Conservation (phyloP, 1,140 invertebrate genomes). For the Drosophila pseudoobscura region DNA sequence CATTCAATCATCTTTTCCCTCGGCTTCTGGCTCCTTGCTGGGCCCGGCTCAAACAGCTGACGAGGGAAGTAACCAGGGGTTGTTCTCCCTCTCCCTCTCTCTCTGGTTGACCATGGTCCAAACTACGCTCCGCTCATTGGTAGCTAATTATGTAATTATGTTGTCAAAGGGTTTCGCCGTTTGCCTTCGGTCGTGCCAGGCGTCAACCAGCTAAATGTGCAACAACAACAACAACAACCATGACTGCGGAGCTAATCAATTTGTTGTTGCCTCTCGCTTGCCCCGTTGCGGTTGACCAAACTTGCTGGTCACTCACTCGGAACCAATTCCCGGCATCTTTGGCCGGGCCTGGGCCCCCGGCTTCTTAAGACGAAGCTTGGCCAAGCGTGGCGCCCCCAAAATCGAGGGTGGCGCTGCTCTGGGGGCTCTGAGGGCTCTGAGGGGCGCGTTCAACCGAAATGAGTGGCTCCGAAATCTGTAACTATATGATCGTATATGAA, state of each 20-base stretch:
- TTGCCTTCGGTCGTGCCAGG: constrained; percentile 33
- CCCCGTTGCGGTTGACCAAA: constrained; percentile 73
- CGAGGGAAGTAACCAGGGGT: neutral
- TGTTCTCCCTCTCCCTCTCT: neutral
- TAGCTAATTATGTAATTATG: constrained; percentile 79
- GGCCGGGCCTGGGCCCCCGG: constrained; percentile 5
- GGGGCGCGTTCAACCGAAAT: constrained; percentile 26
- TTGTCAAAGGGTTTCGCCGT: constrained; percentile 59
- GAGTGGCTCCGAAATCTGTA: neutral
- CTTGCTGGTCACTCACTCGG: constrained; percentile 62
- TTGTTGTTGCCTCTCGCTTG: constrained; percentile 23
- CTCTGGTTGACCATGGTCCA: too few species aligned
- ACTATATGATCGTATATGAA: too few species aligned
- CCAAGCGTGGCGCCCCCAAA: constrained; percentile 17
- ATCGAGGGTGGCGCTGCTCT: neutral
- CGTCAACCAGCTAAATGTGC: constrained; percentile 62
- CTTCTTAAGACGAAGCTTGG: constrained; percentile 24
- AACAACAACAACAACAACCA: constrained; percentile 17
- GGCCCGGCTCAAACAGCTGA: constrained; percentile 23
- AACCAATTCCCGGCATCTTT: constrained; percentile 36
- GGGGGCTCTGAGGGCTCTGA: neutral
- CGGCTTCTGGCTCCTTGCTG: too few species aligned
- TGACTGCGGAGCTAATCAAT: constrained; percentile 63
- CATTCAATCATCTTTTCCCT: constrained; percentile 40
- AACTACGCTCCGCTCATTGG: constrained; percentile 24